A percentile compares a stretch with the other conserved stretches of the same genome.
Evolutionary conservation across 2,113 vertebrate genomes (phyloP).

Genomic region (Eleginops maclovinus): DNA sequence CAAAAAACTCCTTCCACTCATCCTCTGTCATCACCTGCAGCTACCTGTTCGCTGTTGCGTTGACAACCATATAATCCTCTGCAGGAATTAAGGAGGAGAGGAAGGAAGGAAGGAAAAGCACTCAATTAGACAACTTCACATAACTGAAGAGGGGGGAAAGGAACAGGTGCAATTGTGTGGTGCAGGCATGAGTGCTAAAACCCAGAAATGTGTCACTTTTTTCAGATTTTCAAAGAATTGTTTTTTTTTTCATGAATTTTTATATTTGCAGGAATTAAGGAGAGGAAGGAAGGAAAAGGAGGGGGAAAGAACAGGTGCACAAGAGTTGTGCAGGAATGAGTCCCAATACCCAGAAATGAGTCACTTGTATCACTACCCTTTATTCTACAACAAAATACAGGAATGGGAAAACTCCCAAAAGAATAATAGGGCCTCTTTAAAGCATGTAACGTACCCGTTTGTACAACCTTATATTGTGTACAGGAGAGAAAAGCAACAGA

Average conservation of each 20-base stretch:
- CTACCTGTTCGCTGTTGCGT: conserved; percentile 75
- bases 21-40: conserved; percentile 41
- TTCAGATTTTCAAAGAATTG: too few relatives aligned
- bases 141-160: too few relatives aligned
- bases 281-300: background rate
- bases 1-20: conserved; percentile 11
- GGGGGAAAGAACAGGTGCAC: background rate
- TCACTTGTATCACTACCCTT: too few relatives aligned
- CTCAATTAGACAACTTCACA: background rate
- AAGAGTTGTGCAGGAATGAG: too few relatives aligned
- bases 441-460: background rate
- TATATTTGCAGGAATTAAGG: conserved; percentile 41
- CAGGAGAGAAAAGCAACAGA: background rate
- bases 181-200: too few relatives aligned
- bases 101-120: background rate
- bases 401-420: background rate
- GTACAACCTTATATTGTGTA: background rate
- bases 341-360: too few relatives aligned
- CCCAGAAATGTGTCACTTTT: too few relatives aligned
- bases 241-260: too few relatives aligned
- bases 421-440: too few relatives aligned
- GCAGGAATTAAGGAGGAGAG: conserved; percentile 20
- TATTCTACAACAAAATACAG: background rate
- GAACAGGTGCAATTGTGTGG: background rate
- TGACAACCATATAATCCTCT: conserved; percentile 63